These are phyloP conservation scores for Sceloporus tristichus DNA, from an alignment of 2,113 vertebrate species.

Conservation along the genomic window DNA sequence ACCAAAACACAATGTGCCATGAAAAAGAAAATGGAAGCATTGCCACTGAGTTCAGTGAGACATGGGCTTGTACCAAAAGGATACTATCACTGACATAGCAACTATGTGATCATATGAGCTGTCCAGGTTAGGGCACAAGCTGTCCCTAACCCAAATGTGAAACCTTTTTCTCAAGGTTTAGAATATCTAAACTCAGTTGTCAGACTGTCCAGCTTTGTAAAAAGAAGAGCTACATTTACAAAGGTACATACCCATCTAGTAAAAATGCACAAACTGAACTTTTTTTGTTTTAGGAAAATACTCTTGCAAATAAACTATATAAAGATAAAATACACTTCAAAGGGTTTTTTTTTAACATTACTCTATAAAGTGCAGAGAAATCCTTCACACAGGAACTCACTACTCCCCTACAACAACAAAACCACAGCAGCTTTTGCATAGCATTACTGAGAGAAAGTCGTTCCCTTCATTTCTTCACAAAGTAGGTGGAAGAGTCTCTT, in stretches of 20 bases:
- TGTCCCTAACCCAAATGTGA: conserved; percentile 52
- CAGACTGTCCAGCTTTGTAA: conserved; percentile 71
- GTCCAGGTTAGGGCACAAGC: conserved; percentile 72
- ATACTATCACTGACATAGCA: conserved; percentile 33
- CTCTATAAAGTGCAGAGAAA: conserved; percentile 90
- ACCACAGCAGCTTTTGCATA: conserved; percentile 87
- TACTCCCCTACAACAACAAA: conserved; percentile 79
- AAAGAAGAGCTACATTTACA: conserved; percentile 80
- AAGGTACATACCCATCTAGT: conserved; percentile 74
- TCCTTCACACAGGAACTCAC: conserved; percentile 80
- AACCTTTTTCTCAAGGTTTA: conserved; percentile 64
- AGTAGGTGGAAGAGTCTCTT: conserved; percentile 77
- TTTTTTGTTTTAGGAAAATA: conserved; percentile 84
- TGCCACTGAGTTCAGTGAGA: neutral
- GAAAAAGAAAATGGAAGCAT: neutral
- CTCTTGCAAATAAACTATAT: conserved; percentile 85
- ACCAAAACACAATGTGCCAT: neutral
- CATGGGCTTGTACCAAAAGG: neutral
- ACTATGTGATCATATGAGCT: conserved; percentile 52
- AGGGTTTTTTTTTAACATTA: conserved; percentile 75
- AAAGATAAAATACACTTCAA: conserved; percentile 88
- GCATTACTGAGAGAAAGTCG: conserved; percentile 80
- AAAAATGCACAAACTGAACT: conserved; percentile 79
- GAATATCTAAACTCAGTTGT: conserved; percentile 55
- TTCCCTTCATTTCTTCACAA: conserved; percentile 78